These are phyloP conservation scores for Acrocephalus arundinaceus DNA, from an alignment of 2,113 vertebrate species.

Conservation along the genomic window DNA sequence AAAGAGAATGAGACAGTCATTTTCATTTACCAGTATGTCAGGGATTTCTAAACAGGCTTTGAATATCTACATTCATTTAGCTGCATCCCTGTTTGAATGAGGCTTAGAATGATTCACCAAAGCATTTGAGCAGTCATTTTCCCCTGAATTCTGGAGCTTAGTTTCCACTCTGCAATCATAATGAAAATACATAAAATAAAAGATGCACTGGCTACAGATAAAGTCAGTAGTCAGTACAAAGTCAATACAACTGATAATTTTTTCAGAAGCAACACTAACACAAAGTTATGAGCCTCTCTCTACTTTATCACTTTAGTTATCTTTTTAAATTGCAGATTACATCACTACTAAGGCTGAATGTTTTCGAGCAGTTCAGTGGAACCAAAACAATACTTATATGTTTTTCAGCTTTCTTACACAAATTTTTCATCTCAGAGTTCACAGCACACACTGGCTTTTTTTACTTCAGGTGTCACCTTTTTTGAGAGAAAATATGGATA, in stretches of 20 bases:
- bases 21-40: constrained; percentile 34
- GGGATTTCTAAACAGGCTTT: neutral
- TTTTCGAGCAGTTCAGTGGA: neutral
- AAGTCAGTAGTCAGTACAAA: neutral
- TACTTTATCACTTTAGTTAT: neutral
- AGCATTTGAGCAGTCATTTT: neutral
- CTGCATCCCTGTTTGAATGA: neutral
- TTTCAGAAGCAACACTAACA: neutral
- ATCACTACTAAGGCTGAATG: neutral
- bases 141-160: neutral
- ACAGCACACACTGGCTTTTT: neutral
- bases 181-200: neutral
- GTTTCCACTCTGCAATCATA: neutral
- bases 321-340: neutral
- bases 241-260: neutral
- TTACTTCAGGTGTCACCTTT: neutral
- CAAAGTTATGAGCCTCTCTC: neutral
- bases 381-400: neutral
- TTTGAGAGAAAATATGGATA: neutral
- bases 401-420: neutral
- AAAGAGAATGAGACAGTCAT: neutral
- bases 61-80: constrained; percentile 20
- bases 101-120: constrained; percentile 16
- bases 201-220: neutral
- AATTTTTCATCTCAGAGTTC: neutral